Percentiles rank a stretch among this genome's conserved stretches.
Conservation (phyloP, 2,888 invertebrate genomes). For the Oxystoma pomonae region DNA sequence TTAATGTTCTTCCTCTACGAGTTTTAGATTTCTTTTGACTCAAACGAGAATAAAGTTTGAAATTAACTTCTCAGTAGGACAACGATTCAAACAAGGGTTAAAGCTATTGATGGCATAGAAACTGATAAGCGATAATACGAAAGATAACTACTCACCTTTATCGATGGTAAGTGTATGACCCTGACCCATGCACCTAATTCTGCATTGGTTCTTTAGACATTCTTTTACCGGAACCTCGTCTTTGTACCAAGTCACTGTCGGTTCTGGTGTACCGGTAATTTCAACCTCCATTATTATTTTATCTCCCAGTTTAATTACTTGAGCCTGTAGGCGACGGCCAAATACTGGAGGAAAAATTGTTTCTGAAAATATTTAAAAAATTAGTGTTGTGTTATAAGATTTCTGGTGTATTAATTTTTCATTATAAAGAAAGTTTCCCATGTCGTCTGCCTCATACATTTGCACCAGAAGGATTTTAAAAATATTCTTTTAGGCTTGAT, state of each 20-base stretch:
- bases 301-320: constrained; percentile 67
- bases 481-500: background rate
- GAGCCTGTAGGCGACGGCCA: constrained; percentile 71
- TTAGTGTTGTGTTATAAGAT: background rate
- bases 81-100: no score
- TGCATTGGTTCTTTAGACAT: constrained; percentile 52
- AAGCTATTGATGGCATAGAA: no score
- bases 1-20: no score
- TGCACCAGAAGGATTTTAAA: no score
- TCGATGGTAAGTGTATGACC: constrained; percentile 66
- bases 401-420: background rate
- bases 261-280: constrained; percentile 73
- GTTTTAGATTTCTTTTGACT: no score
- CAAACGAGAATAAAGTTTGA: no score
- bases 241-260: constrained; percentile 69
- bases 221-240: constrained; percentile 62
- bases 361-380: constrained; percentile 56
- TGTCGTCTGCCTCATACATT: no score
- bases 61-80: no score
- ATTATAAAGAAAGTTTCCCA: background rate
- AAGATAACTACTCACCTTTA: constrained; percentile 60
- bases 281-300: constrained; percentile 71
- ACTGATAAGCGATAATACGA: no score
- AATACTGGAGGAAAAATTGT: constrained; percentile 78
- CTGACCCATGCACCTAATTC: constrained; percentile 62